Evolutionary conservation across 2,113 vertebrate species (phyloP).

Genomic region (Ciconia boyciana): DNA sequence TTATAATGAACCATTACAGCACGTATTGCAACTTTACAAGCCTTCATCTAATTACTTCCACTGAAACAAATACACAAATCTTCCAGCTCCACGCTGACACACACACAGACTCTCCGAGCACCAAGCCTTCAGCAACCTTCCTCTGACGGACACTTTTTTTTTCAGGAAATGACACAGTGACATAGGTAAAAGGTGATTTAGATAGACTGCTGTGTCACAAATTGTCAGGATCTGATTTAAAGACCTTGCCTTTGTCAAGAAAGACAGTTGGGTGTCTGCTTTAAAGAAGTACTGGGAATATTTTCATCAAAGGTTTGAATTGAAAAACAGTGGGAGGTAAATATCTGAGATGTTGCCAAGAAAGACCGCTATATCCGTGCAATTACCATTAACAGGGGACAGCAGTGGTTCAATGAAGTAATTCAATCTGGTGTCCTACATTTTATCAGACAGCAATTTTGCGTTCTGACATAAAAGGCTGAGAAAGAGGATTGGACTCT

Average conservation of each 20-base stretch:
- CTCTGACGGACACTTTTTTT: constrained; percentile 81
- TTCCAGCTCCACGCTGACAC: neutral
- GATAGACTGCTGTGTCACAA: constrained; percentile 90
- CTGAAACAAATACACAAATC: constrained; percentile 38
- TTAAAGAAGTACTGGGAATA: constrained; percentile 85
- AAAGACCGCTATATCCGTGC: constrained; percentile 79
- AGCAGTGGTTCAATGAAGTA: constrained; percentile 81
- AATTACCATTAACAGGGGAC: constrained; percentile 85
- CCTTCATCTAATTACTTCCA: constrained; percentile 53
- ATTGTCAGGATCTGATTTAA: constrained; percentile 92
- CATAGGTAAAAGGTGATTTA: constrained; percentile 87
- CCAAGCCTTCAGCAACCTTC: constrained; percentile 63
- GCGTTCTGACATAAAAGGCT: constrained; percentile 74
- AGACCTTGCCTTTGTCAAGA: constrained; percentile 85
- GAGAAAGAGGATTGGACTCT: constrained; percentile 57
- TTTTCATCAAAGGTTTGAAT: constrained; percentile 90
- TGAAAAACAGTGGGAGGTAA: constrained; percentile 87
- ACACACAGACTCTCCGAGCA: neutral
- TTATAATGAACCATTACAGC: neutral
- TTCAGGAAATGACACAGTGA: constrained; percentile 85
- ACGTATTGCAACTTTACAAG: neutral
- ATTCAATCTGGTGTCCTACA: constrained; percentile 85
- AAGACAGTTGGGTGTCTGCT: constrained; percentile 84
- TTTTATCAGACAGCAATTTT: constrained; percentile 81
- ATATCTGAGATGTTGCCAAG: constrained; percentile 83